These are phyloP conservation scores for Sphinx pinastri DNA, from an alignment of 2,888 invertebrate species.

Conservation along the genomic window DNA sequence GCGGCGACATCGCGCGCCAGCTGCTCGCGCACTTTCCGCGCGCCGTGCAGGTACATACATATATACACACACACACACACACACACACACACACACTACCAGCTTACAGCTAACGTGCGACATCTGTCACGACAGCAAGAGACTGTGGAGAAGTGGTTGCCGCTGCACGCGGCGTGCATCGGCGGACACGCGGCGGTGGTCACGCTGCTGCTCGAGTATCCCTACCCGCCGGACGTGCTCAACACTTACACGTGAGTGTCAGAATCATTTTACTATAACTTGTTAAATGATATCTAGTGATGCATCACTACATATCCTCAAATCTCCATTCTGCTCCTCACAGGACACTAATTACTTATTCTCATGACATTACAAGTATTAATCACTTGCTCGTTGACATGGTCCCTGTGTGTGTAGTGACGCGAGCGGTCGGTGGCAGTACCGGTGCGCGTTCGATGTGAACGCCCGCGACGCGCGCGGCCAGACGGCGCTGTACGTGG, in stretches of 20 bases:
- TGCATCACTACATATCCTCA: no score
- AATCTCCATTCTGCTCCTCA: no score
- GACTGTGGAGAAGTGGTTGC: constrained; percentile 96
- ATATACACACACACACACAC: constrained; percentile 1
- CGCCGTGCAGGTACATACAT: constrained; percentile 86
- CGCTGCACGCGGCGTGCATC: constrained; percentile 96
- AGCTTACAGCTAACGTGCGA: background rate
- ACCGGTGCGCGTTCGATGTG: constrained; percentile 95
- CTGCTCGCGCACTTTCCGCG: constrained; percentile 93
- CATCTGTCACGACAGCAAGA: constrained; percentile 82
- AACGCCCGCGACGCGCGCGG: constrained; percentile 95
- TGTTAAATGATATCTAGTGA: background rate
- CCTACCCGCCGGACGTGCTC: constrained; percentile 87
- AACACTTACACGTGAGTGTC: constrained; percentile 65
- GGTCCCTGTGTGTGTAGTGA: constrained; percentile 78
- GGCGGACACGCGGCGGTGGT: constrained; percentile 92
- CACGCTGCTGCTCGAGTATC: constrained; percentile 90
- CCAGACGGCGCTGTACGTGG: constrained; percentile 95
- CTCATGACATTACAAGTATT: no score
- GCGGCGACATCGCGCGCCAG: constrained; percentile 89
- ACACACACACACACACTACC: background rate
- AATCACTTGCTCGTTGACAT: no score
- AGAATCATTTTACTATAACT: background rate
- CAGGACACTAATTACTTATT: no score
- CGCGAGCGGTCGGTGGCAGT: constrained; percentile 90